Evolutionary conservation across 2,113 vertebrate species (phyloP).

Genomic region (Carassius carassius): DNA sequence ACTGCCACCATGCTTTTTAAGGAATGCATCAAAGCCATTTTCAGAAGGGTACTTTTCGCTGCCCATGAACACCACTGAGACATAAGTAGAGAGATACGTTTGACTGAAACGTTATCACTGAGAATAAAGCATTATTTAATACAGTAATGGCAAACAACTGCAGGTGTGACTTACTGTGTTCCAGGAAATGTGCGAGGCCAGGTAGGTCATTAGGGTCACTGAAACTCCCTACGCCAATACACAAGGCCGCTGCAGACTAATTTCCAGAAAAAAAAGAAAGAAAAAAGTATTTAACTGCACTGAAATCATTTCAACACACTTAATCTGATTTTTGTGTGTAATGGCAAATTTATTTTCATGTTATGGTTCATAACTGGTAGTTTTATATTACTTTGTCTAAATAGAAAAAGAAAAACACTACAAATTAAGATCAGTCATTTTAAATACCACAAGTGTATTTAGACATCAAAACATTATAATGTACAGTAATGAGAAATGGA

Average conservation of each 20-base stretch:
- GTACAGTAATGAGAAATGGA: too few species aligned
- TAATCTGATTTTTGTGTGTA: not conserved
- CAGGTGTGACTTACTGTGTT: slow-evolving; percentile 48
- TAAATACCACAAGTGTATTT: not conserved
- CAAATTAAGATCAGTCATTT: not conserved
- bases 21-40: slow-evolving; percentile 88
- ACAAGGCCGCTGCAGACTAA: slow-evolving; percentile 47
- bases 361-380: not conserved
- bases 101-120: not conserved
- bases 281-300: too few species aligned
- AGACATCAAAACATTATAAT: too few species aligned
- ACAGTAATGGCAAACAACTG: not conserved
- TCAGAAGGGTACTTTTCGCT: slow-evolving; percentile 48
- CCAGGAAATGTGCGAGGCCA: slow-evolving; percentile 49
- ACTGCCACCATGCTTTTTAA: slow-evolving; percentile 94
- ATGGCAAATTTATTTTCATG: not conserved
- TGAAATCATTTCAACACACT: not conserved
- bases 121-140: not conserved
- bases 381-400: not conserved
- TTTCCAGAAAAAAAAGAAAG: not conserved
- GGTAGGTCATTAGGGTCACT: slow-evolving; percentile 50
- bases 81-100: not conserved
- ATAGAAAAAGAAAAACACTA: not conserved
- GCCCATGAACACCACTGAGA: slow-evolving; percentile 53
- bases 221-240: slow-evolving; percentile 45